Base-by-base conservation (phyloP, 2,113 vertebrate species). In the Numida meleagris region DNA sequence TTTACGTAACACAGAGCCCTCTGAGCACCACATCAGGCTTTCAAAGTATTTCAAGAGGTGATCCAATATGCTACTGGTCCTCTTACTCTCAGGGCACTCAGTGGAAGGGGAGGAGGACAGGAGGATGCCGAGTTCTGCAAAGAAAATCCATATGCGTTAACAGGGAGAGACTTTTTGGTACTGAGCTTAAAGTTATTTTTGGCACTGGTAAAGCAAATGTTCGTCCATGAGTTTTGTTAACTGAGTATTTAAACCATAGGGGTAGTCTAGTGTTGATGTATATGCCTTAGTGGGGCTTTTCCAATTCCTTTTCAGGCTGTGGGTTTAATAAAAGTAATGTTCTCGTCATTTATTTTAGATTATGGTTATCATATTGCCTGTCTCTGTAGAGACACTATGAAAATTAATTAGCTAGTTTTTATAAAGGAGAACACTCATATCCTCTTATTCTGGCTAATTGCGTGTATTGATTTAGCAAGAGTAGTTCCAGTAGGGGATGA, bases 381-480 rank as follows among this genome's bases (percentile, higher is more conserved):
- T 61, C 46, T 96, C 86, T 2, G 0, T 75, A 84, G 76, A 73
- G 90, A 82, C 43, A 31, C 33, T 0, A 0, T 90, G 72, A 90
- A 96, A 96, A 94, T 94, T 88, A 90, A 90, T 95, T 94, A 92
- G 90, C 38, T 86, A 21, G 43, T 90, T 61, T 94, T 96, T 83
- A 61, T 94, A 90, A 88, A 81, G 80, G 68, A 94, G 80, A 70
- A 78, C 46, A 65, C 27, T 95, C 20, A 7, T n/a, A 65, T 78
- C 43, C 73, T 57, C 72, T 86, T 77, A 53, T 42, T 88, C 79
- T 82, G 70, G 77, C 82, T 94, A 89, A 91, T 95, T 96, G 90
- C 76, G 73, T 86, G 34, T 75, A 86, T 75, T 88, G 88, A 90
- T 93, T 86, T 86, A 92, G 38, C 59, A 79, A 58, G 67, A 90